Evolutionary conservation across 2,797 vertebrate genomes (phyloP), one percentile per base, ranked within the genome.

Genomic region (Spheniscus humboldti): DNA sequence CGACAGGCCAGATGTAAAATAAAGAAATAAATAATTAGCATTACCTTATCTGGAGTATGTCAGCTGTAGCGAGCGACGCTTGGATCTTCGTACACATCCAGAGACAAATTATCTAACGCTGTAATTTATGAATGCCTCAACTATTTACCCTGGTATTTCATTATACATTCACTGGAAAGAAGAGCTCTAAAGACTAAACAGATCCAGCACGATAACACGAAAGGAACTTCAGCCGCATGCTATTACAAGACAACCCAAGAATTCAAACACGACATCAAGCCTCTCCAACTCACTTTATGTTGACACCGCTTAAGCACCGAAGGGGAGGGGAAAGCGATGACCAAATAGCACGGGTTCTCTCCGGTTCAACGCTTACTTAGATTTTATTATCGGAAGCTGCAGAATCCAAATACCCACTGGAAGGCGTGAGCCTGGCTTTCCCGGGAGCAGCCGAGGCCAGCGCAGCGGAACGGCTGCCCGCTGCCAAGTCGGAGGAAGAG

Each of bases 1-100:
- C n/a, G 45, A 75, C 62, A 35, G 91, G 80, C 91, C 88, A 94
- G 93, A 88, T 80, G 73, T 30, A 64, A 90, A 68, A 72, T 24
- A 94, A 94, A 95, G 60, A 89, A 87, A 87, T 66, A 92, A 90
- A 72, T 59, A 92, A 83, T 69, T 41, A 73, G 74, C 13, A 8
- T 92, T 91, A 92, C 95, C 88, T 94, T 91, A 72, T 94, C 95
- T 93, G 94, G 95, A 95, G 69, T 84, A 69, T 28, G 60, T 90
- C 95, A 92, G 88, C 86, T 57, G 82, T 9, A 66, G 69, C 3
- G 16, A 94, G 95, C 12, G 4, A 50, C 6, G 48, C 80, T 66
- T 14, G 22, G 89, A 84, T 78, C 88, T 78, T 24, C 15, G 2
- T 39, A 33, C 25, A 1, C 69, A 81, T 74, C 83, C 85, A 64